Conservation (phyloP, 2,888 invertebrate species). For the Stomorhina lunata region DNA sequence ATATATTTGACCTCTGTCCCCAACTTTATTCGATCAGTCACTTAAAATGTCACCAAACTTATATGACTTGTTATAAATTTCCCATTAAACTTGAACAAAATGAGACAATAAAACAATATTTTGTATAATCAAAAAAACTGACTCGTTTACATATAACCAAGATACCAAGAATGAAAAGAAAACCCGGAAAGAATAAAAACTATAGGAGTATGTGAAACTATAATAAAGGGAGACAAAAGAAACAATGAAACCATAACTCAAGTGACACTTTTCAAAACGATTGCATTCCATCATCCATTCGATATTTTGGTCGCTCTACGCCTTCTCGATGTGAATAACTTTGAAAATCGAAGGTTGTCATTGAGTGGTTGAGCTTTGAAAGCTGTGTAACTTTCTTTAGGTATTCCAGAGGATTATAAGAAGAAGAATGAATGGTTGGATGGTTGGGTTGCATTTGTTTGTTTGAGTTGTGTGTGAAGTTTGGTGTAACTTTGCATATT, state of each 20-base stretch:
- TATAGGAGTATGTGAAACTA: slow-evolving; percentile 2
- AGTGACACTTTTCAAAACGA: slow-evolving; percentile 79
- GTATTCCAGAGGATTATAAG: no score
- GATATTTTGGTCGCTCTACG: slow-evolving; percentile 59
- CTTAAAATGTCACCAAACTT: slow-evolving; percentile 17
- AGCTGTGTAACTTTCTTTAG: slow-evolving; percentile 37
- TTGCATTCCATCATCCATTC: slow-evolving; percentile 77
- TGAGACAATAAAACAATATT: slow-evolving; percentile 58
- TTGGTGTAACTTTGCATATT: slow-evolving; percentile 54
- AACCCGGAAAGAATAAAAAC: slow-evolving; percentile 12
- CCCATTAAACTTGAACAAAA: slow-evolving; percentile 53
- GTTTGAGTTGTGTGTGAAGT: not conserved
- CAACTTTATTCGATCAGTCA: not conserved
- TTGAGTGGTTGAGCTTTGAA: not conserved
- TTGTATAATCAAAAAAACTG: not conserved
- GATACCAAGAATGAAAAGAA: not conserved
- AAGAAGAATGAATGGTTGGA: not conserved
- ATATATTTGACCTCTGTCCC: slow-evolving; percentile 8
- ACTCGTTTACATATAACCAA: not conserved
- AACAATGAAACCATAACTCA: slow-evolving; percentile 79
- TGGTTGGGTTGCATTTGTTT: not conserved
- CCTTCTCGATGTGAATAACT: slow-evolving; percentile 9
- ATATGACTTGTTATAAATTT: slow-evolving; percentile 44
- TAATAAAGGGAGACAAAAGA: slow-evolving; percentile 25
- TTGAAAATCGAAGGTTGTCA: not conserved